phyloP scores from a whole-genome alignment of 2,888 invertebrate species.

The Agrochola lota region DNA sequence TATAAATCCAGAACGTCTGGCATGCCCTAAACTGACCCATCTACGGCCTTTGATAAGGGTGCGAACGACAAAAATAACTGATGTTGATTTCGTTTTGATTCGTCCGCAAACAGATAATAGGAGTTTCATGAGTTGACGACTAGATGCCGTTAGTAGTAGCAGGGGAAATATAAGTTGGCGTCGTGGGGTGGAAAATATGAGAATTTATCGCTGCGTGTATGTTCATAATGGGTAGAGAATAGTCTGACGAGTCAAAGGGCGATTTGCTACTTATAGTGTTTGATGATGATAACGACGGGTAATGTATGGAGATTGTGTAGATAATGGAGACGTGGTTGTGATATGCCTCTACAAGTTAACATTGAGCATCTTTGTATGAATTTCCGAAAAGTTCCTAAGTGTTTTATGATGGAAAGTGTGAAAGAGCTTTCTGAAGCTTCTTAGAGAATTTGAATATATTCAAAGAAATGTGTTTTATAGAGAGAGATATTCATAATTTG shows the following conservation, averaged over 20 bases:
- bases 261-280: slow-evolving; percentile 50
- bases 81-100: slow-evolving; percentile 89
- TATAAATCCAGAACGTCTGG: slow-evolving; percentile 44
- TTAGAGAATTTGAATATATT: background rate
- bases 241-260: slow-evolving; percentile 72
- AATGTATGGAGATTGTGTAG: slow-evolving; percentile 37
- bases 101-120: slow-evolving; percentile 84
- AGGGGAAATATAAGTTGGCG: slow-evolving; percentile 61
- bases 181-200: slow-evolving; percentile 75
- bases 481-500: background rate
- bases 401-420: slow-evolving; percentile 11
- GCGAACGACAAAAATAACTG: slow-evolving; percentile 85
- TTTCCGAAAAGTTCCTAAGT: background rate
- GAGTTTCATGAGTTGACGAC: slow-evolving; percentile 84
- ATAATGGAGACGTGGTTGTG: slow-evolving; percentile 19
- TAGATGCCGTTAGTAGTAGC: slow-evolving; percentile 73
- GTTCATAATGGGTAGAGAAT: slow-evolving; percentile 78
- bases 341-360: background rate
- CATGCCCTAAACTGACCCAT: slow-evolving; percentile 75
- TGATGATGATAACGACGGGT: slow-evolving; percentile 31
- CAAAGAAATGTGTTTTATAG: background rate
- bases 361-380: slow-evolving; percentile 10
- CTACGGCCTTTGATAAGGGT: slow-evolving; percentile 84
- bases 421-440: background rate
- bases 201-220: slow-evolving; percentile 74